Base-by-base conservation (phyloP, 1,140 invertebrate genomes). In the Listronotus oregonensis region DNA sequence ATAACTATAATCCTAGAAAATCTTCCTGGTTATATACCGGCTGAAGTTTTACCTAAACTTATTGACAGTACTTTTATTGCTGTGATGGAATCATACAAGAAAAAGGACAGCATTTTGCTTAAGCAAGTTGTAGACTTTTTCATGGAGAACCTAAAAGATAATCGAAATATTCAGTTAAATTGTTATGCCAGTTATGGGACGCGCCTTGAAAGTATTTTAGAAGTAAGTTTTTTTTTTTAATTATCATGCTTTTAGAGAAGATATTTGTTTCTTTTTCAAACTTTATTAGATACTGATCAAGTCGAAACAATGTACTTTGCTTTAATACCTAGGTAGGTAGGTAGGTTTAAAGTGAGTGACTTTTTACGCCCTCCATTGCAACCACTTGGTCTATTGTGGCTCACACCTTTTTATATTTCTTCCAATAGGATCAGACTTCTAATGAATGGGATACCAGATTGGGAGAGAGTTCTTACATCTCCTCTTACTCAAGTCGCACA, bases 111-210 rank as follows among this genome's bases (percentile, higher is more conserved):
- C 12, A 67, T 81, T 27, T 68, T 84, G 10, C 56, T 87, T 14
- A 73, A 80, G 58, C 84, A 85, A 42, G 79, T 83, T 12, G 79
- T 84, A 15, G 82, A 84, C 49, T 86, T 86, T 73, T 86, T 85
- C 66, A 74, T 82, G 12, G 83, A 86, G 69, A 75, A 84, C 5
- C 77, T 71, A 65, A 70, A 55, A 60, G 67, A 42, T 40, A 54
- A 67, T 58, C 51, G 47, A n/a, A 31, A 34, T 6, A 32, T 63
- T 18, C 15, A 47, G 11, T 51, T 73, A 31, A 49, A 55, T 50
- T 39, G 55, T 27, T 70, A 63, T 49, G 11, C 63, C 3, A 57
- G 66, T 55, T 75, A 71, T 52, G 31, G 21, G 7, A 54, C 70
- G 43, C 63, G 69, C 27, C 44, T 75, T 27, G 54, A 40, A 21